These are phyloP conservation scores for Sceliomorpha sp. DNA, from an alignment of 2,888 invertebrate species.

Conservation along the genomic window DNA sequence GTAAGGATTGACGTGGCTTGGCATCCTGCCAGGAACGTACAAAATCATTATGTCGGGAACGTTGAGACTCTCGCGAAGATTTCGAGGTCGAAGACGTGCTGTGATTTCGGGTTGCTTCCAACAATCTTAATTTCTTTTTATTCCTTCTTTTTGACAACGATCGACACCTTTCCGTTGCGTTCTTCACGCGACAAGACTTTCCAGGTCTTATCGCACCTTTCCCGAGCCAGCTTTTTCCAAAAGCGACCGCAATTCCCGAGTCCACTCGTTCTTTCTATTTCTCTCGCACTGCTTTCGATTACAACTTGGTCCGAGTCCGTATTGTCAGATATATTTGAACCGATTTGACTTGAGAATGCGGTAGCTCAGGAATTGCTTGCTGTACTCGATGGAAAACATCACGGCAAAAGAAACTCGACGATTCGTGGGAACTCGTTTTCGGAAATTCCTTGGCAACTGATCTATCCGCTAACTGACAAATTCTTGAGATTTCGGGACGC, in stretches of 20 bases:
- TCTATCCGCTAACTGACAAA: too few species aligned
- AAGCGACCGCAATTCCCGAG: slow-evolving; percentile 45
- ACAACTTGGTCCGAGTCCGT: slow-evolving; percentile 79
- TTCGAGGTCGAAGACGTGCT: slow-evolving; percentile 29
- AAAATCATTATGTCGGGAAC: slow-evolving; percentile 75
- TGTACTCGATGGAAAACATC: slow-evolving; percentile 80
- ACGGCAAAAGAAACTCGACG: too few species aligned
- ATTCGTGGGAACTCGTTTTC: slow-evolving; percentile 9
- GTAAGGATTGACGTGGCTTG: slow-evolving; percentile 75
- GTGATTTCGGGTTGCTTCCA: neutral
- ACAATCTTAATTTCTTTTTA: neutral
- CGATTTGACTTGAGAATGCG: slow-evolving; percentile 80
- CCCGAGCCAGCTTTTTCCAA: slow-evolving; percentile 59
- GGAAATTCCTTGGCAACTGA: too few species aligned
- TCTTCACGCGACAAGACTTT: slow-evolving; percentile 78
- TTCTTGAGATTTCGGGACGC: neutral
- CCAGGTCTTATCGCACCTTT: slow-evolving; percentile 73
- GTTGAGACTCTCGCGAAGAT: neutral
- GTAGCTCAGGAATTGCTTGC: slow-evolving; percentile 80
- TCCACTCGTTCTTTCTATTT: slow-evolving; percentile 43
- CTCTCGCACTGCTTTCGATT: slow-evolving; percentile 59
- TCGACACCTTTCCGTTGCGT: too few species aligned
- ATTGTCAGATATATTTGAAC: slow-evolving; percentile 80
- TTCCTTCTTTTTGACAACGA: slow-evolving; percentile 8
- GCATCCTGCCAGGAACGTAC: slow-evolving; percentile 80